Conservation (phyloP, 2,113 vertebrate genomes). For the Lucifuga dentata region DNA sequence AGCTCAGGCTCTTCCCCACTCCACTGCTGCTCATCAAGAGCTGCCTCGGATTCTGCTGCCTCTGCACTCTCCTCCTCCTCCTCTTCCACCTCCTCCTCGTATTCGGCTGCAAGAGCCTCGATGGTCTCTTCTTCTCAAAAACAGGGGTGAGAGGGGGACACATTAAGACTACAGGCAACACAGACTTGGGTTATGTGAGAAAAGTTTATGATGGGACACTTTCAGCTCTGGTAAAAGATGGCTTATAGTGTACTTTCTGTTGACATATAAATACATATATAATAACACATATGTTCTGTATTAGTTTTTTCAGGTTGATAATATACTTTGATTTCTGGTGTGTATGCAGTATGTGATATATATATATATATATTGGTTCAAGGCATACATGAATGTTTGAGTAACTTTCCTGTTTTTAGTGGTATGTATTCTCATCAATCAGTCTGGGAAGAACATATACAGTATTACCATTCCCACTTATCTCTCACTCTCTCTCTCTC, state of each 20-base stretch:
- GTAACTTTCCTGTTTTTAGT: not conserved
- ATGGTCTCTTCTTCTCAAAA: slow-evolving; percentile 90
- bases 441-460: not conserved
- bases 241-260: slow-evolving; percentile 41
- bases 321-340: not conserved
- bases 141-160: slow-evolving; percentile 90
- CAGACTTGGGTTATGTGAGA: slow-evolving; percentile 84
- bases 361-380: not conserved
- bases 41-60: slow-evolving; percentile 82
- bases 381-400: not conserved
- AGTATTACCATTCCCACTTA: not conserved
- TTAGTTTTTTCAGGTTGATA: not conserved
- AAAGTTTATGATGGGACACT: slow-evolving; percentile 77
- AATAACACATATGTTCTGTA: slow-evolving; percentile 23
- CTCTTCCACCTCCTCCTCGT: slow-evolving; percentile 85
- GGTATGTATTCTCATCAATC: not conserved
- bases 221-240: slow-evolving; percentile 75
- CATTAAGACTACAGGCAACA: slow-evolving; percentile 92
- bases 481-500: slow-evolving; percentile 6
- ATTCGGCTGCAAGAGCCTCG: slow-evolving; percentile 86
- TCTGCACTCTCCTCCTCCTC: slow-evolving; percentile 84
- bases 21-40: slow-evolving; percentile 89
- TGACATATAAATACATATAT: slow-evolving; percentile 59
- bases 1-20: slow-evolving; percentile 87
- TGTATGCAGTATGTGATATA: no score